A percentile compares a stretch with the other conserved stretches of the same genome.
These are phyloP conservation scores for Sinotaia quadrata DNA, from an alignment of 2,888 invertebrate species.

Conservation along the genomic window DNA sequence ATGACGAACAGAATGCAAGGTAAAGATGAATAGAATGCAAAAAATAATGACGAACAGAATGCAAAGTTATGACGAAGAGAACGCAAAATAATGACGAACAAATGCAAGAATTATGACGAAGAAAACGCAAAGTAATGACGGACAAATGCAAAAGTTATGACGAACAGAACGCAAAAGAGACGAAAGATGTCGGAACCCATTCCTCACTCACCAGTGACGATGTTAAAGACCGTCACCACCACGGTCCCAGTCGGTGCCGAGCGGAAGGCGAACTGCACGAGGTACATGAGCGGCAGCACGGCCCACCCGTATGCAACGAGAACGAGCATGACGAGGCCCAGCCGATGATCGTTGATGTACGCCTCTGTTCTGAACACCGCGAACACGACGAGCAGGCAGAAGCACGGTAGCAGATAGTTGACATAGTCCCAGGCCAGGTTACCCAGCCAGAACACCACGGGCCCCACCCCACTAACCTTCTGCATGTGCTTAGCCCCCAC, in stretches of 20 bases:
- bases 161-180: not conserved
- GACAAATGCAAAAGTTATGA: not conserved
- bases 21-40: too few species aligned
- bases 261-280: slow-evolving; percentile 80
- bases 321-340: slow-evolving; percentile 75
- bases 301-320: slow-evolving; percentile 81
- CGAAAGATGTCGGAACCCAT: not conserved
- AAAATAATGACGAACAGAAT: too few species aligned
- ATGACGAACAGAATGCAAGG: too few species aligned
- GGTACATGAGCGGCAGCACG: slow-evolving; percentile 82
- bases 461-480: slow-evolving; percentile 57
- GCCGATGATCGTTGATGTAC: slow-evolving; percentile 71
- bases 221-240: slow-evolving; percentile 80
- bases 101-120: not conserved
- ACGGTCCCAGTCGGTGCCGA: slow-evolving; percentile 85
- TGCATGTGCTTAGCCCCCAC: slow-evolving; percentile 68
- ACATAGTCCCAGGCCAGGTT: slow-evolving; percentile 81
- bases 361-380: slow-evolving; percentile 80
- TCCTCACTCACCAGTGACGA: slow-evolving; percentile 79
- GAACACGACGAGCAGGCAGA: slow-evolving; percentile 78
- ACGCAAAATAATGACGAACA: not conserved
- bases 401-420: slow-evolving; percentile 77
- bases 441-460: slow-evolving; percentile 80
- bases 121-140: not conserved
- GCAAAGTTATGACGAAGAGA: too few species aligned